Evolutionary conservation across 2,797 vertebrate genomes (phyloP), one percentile per base, ranked within the genome.

Genomic region (Sandelia bainsii): DNA sequence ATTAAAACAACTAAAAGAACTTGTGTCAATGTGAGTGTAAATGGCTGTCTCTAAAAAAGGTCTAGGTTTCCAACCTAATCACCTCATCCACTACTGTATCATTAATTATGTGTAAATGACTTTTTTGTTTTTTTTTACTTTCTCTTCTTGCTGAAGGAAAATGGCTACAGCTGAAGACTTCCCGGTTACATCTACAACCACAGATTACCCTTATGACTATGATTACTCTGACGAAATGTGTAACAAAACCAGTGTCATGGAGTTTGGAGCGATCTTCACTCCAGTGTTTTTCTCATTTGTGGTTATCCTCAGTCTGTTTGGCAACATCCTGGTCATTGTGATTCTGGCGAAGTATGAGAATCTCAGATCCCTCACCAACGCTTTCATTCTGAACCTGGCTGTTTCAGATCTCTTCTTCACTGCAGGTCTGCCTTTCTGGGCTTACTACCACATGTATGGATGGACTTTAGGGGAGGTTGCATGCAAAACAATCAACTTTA

Each of bases 341-440:
- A 93, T 98, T 59, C 84, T 99, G 51, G 64, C 93, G 50, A 97
- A 92, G 74, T 97, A 95, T 1, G 97, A 99, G 91, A 97, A 93
- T 63, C 82, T 98, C 7, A 93, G 81, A 66, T 96, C 95, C 25
- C 87, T 98, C 83, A 98, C 95, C 57, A 99, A 98, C 1, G 9
- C 94, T 16, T 96, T 97, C 72, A 96, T 98, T 84, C 82, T 98
- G 72, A 98, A 99, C 80, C 93, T 99, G 84, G 96, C 96, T 42
- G 32, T 96, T 53, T 97, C 97, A 0, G 97, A 99, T 72, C 88
- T 99, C 75, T 52, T 96, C 23, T 98, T 99, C 91, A 96, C 96
- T 2, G 72, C 90, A 19, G 92, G 95, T 32, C 70, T 99, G 69
- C 98, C 97, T 1, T 95, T 99, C 83, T 97, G 95, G 96, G 86